These are phyloP conservation scores for Triplophysa bombifrons DNA, from an alignment of 2,797 vertebrate genomes.

Conservation along the genomic window DNA sequence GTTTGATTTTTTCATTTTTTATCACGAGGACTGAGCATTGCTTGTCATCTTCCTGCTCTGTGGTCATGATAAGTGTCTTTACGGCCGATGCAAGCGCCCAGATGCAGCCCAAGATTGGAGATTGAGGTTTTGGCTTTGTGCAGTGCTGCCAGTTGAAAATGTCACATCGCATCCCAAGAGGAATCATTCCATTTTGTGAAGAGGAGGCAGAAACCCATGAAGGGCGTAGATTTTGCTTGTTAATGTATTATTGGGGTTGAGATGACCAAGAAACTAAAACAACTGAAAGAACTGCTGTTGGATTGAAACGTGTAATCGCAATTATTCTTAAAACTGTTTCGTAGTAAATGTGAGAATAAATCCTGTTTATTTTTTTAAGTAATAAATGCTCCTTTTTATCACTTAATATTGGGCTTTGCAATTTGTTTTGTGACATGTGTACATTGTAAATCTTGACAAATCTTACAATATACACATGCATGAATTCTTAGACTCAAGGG, in stretches of 20 bases:
- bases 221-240: constrained; percentile 29
- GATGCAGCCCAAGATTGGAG: constrained; percentile 15
- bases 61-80: constrained; percentile 15
- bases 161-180: constrained; percentile 33
- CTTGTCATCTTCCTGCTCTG: constrained; percentile 23
- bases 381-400: too few relatives aligned
- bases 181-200: constrained; percentile 34
- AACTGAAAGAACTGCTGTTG: neutral
- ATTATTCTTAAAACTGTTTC: neutral
- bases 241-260: neutral
- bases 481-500: neutral
- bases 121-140: constrained; percentile 28
- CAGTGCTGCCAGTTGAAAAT: constrained; percentile 20
- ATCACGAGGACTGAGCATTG: neutral
- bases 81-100: neutral
- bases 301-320: too few relatives aligned
- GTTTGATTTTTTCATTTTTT: neutral
- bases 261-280: neutral
- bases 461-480: neutral
- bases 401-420: too few relatives aligned
- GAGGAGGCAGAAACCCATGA: constrained; percentile 13
- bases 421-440: too few relatives aligned
- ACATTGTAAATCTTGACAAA: too few relatives aligned
- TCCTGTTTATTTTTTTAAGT: too few relatives aligned
- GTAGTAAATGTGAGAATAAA: too few relatives aligned